phyloP scores from a whole-genome alignment of 2,113 vertebrate species.

The Oryzias melastigma region DNA sequence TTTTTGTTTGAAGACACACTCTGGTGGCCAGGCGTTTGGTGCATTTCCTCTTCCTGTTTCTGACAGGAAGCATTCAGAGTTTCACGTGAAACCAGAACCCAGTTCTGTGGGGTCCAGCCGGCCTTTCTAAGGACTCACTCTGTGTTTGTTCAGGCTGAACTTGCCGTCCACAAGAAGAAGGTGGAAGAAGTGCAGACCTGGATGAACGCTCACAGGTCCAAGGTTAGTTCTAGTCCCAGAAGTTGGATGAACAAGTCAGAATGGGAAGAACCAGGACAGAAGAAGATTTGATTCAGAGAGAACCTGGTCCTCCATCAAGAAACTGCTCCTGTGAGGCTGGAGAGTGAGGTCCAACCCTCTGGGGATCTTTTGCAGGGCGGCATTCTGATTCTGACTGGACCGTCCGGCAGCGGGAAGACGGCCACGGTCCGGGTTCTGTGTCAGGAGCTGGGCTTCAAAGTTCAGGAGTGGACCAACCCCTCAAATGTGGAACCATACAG shows the following conservation, averaged over 20 bases:
- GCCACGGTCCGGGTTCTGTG: conserved; percentile 85
- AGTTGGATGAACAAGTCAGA: too few relatives aligned
- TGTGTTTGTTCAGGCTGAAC: conserved; percentile 74
- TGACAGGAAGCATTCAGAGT: too few relatives aligned
- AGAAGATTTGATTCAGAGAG: too few relatives aligned
- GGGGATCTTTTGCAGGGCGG: conserved; percentile 74
- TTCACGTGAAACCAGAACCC: neutral
- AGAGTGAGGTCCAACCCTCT: neutral
- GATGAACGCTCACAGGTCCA: conserved; percentile 78
- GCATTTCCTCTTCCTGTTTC: too few relatives aligned
- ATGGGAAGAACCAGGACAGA: too few relatives aligned
- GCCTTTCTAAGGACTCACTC: rapidly evolving
- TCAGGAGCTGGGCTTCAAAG: conserved; percentile 78
- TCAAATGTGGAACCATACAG: conserved; percentile 76
- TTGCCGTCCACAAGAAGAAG: conserved; percentile 97
- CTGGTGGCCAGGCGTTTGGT: too few relatives aligned
- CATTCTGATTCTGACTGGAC: conserved; percentile 87
- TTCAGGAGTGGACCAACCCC: conserved; percentile 95
- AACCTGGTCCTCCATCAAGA: too few relatives aligned
- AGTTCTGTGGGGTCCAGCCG: neutral
- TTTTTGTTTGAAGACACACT: too few relatives aligned
- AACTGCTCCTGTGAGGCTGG: too few relatives aligned
- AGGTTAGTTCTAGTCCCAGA: conserved; percentile 68
- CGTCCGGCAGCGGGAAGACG: conserved; percentile 93
- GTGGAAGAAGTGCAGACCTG: conserved; percentile 92